These are phyloP conservation scores for Pomacea canaliculata DNA, from an alignment of 2,888 invertebrate genomes.

Conservation along the genomic window DNA sequence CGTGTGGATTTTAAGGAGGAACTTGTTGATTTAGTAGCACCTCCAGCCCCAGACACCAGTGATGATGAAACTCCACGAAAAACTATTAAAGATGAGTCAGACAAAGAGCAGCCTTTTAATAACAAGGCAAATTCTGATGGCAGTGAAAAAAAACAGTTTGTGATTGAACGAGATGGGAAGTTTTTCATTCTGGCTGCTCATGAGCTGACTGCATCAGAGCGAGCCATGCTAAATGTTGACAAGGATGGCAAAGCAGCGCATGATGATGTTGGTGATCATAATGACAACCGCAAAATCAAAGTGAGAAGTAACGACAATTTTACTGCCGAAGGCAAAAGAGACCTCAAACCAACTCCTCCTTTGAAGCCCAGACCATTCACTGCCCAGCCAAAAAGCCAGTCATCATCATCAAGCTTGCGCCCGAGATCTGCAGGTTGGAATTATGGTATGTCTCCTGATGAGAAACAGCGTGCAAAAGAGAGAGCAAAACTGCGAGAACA, in stretches of 20 bases:
- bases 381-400: slow-evolving; percentile 34
- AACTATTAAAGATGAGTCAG: background rate
- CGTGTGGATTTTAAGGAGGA: slow-evolving; percentile 64
- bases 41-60: slow-evolving; percentile 54
- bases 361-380: slow-evolving; percentile 53
- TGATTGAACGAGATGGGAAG: slow-evolving; percentile 64
- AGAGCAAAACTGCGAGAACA: slow-evolving; percentile 45
- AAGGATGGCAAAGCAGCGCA: slow-evolving; percentile 2
- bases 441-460: slow-evolving; percentile 57
- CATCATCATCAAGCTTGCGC: slow-evolving; percentile 38
- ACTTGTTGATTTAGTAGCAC: slow-evolving; percentile 63
- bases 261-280: slow-evolving; percentile 15
- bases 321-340: slow-evolving; percentile 13
- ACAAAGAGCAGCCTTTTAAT: slow-evolving; percentile 15
- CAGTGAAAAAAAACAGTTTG: slow-evolving; percentile 53
- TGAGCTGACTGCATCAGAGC: slow-evolving; percentile 56
- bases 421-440: slow-evolving; percentile 51
- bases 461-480: slow-evolving; percentile 50
- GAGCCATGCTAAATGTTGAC: slow-evolving; percentile 25
- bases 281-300: background rate
- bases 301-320: slow-evolving; percentile 9
- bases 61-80: slow-evolving; percentile 37
- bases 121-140: slow-evolving; percentile 21
- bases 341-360: slow-evolving; percentile 28
- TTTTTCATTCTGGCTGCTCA: slow-evolving; percentile 61